Base-by-base conservation (phyloP, 2,888 invertebrate species). In the Spicauda simplicius region DNA sequence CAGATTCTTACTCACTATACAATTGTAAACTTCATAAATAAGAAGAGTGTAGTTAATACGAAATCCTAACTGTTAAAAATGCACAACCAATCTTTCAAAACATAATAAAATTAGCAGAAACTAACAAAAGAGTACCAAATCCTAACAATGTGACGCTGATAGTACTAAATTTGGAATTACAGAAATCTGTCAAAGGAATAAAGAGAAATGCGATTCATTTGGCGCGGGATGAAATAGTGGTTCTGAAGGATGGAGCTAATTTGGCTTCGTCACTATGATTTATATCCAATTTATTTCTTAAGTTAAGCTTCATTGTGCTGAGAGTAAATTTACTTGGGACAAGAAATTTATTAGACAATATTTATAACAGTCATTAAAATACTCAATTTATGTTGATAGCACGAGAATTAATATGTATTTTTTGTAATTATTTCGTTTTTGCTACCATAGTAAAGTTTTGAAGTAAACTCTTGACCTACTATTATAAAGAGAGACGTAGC, bases 111-210 rank as follows among this genome's bases (percentile, higher is more conserved):
- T 25, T 25, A 25, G 25, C 2, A 25, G 25, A 25, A 25, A 25
- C 25, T 25, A 4, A 2, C 25, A 25, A 25, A 5, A 25, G 2
- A 25, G 12, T 48, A 5, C 48, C 6, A 48, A 48, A 10, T 50
- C n/a, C 50, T 50, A 50, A 50, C 18, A 8, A 18, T 2, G 18
- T 2, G 7, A n/a, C 7, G 18, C 33, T 97, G 97, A 55, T 30
- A 65, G 52, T 16, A 48, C 54, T 25, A n/a, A 66, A 66, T 55
- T 59, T 48, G 33, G 48, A 56, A 67, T 67, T 61, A 61, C 61
- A 50, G 56, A 56, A 61, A 61, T 67, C 55, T 61, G 50, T 67
- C 56, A 61, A 67, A 61, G 66, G 19, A 48, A 16, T 50, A 60
- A 37, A 12, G 53, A 65, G 61, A 61, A 61, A 67, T 41, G 56